phyloP scores from a whole-genome alignment of 2,888 invertebrate genomes.

The Metellina segmentata region DNA sequence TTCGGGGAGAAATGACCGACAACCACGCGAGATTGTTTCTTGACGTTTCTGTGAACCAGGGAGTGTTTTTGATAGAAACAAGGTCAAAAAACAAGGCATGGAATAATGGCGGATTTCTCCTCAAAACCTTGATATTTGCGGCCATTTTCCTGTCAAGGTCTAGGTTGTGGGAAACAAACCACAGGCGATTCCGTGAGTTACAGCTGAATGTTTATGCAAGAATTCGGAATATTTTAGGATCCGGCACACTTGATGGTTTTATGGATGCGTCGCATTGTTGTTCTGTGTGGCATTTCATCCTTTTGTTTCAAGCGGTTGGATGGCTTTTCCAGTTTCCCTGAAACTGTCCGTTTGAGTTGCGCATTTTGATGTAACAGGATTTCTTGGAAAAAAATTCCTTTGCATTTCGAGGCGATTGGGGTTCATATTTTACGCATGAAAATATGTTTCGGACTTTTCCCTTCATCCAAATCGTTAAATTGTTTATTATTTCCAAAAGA shows the following conservation, averaged over 20 bases:
- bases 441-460: too few species aligned
- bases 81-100: conserved; percentile 36
- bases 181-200: neutral
- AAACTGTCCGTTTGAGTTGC: too few species aligned
- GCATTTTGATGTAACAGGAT: too few species aligned
- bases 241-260: neutral
- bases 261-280: too few species aligned
- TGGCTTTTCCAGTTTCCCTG: too few species aligned
- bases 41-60: neutral
- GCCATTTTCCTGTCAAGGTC: conserved; percentile 39
- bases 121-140: conserved; percentile 11
- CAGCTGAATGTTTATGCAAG: neutral
- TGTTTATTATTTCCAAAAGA: too few species aligned
- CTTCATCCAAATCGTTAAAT: too few species aligned
- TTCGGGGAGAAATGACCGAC: conserved; percentile 14
- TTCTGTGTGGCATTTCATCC: neutral
- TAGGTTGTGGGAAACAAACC: conserved; percentile 21
- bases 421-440: too few species aligned
- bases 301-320: neutral
- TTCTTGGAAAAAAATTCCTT: too few species aligned
- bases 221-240: neutral
- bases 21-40: conserved; percentile 19
- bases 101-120: neutral
- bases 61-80: conserved; percentile 12
- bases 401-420: too few species aligned